Percentiles rank a stretch among this genome's conserved stretches.
Evolutionary conservation across 2,888 invertebrate species (phyloP).

Genomic region (Synanthedon myopaeformis): DNA sequence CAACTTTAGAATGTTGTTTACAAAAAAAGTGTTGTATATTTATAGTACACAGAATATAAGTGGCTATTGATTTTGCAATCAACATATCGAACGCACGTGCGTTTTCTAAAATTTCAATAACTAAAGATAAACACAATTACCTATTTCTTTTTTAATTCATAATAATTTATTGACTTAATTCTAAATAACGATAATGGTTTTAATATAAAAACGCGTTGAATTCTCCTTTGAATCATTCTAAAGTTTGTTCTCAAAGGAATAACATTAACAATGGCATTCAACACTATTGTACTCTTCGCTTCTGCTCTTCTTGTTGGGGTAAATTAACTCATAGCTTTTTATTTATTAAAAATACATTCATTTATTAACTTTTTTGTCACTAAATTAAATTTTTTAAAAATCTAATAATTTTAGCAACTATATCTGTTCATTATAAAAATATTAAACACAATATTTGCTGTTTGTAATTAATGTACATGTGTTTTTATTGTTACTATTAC

Average conservation of each 20-base stretch:
- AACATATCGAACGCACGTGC: not conserved
- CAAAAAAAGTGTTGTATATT: not conserved
- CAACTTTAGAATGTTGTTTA: not conserved
- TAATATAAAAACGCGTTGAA: not conserved
- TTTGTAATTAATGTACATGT: too few relatives aligned
- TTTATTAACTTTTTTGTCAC: too few relatives aligned
- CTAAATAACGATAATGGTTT: not conserved
- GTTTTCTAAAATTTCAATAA: not conserved
- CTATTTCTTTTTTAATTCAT: too few relatives aligned
- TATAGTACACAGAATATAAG: not conserved
- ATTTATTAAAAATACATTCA: too few relatives aligned
- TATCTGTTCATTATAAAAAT: too few relatives aligned
- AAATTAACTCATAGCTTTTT: not conserved
- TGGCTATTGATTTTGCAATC: not conserved
- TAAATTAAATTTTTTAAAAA: too few relatives aligned
- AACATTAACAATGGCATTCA: not conserved
- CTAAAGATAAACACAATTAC: not conserved
- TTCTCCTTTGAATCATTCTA: not conserved
- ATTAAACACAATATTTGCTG: too few relatives aligned
- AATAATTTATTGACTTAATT: not conserved
- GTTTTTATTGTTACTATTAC: too few relatives aligned
- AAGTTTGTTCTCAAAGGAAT: not conserved
- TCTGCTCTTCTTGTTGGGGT: not conserved
- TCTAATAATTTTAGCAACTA: too few relatives aligned
- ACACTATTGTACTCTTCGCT: not conserved